These are phyloP conservation scores for Coreius guichenoti DNA, from an alignment of 2,797 vertebrate species.

Conservation along the genomic window DNA sequence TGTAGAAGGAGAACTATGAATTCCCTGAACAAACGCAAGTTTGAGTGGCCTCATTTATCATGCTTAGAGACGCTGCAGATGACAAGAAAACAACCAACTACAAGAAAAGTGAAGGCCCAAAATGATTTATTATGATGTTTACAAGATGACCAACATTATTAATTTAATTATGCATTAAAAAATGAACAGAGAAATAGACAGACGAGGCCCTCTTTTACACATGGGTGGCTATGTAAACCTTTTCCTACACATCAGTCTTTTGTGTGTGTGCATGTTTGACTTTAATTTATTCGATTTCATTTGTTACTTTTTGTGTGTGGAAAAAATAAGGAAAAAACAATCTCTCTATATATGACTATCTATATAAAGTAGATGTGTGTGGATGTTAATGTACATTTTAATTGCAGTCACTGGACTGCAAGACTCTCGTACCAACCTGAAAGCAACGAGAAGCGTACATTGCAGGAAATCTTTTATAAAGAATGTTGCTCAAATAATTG, in stretches of 20 bases:
- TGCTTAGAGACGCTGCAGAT: slow-evolving; percentile 72
- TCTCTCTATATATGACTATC: slow-evolving; percentile 83
- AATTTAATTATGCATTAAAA: slow-evolving; percentile 89
- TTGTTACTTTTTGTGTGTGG: slow-evolving; percentile 83
- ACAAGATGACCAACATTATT: slow-evolving; percentile 89
- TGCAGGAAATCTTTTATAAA: slow-evolving; percentile 67
- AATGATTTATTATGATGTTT: slow-evolving; percentile 87
- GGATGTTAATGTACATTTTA: slow-evolving; percentile 77
- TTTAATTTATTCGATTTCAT: slow-evolving; percentile 83
- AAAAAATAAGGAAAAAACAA: slow-evolving; percentile 78
- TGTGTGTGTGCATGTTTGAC: slow-evolving; percentile 87
- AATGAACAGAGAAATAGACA: slow-evolving; percentile 80
- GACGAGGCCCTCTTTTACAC: slow-evolving; percentile 80
- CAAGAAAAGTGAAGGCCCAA: slow-evolving; percentile 75
- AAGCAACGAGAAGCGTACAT: slow-evolving; percentile 77
- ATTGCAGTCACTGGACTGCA: slow-evolving; percentile 73
- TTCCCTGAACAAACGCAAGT: slow-evolving; percentile 79
- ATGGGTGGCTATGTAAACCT: slow-evolving; percentile 82
- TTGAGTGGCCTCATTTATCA: slow-evolving; percentile 81
- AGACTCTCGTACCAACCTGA: slow-evolving; percentile 67
- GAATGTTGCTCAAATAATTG: slow-evolving; percentile 75
- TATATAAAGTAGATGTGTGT: slow-evolving; percentile 74
- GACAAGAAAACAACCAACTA: slow-evolving; percentile 72
- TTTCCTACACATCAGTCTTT: slow-evolving; percentile 88
- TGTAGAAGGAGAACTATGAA: slow-evolving; percentile 73